Evolutionary conservation across 2,113 vertebrate species (phyloP).

Genomic region (Pungitius pungitius): DNA sequence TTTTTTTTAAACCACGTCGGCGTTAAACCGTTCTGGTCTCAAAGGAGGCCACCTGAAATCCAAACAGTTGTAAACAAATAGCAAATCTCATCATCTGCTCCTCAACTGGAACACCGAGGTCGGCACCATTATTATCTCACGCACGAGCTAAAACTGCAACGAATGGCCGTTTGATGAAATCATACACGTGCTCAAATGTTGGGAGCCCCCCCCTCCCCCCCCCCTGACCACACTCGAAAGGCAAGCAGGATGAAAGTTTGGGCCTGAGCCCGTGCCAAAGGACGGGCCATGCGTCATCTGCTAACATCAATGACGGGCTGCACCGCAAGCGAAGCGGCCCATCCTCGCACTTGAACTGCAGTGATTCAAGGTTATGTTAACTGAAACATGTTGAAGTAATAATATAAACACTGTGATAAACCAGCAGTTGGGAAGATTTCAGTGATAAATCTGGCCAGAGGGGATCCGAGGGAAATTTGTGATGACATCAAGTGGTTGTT

Average conservation of each 20-base stretch:
- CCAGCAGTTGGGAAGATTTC: conserved; percentile 79
- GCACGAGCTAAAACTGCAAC: conserved; percentile 57
- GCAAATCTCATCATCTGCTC: conserved; percentile 39
- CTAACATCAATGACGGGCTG: conserved; percentile 76
- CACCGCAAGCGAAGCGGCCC: conserved; percentile 80
- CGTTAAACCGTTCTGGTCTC: conserved; percentile 3
- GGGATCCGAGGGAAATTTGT: conserved; percentile 69
- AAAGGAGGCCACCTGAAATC: conserved; percentile 24
- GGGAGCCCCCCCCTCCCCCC: too few relatives aligned
- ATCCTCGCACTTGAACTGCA: conserved; percentile 79
- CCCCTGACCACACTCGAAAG: conserved; percentile 64
- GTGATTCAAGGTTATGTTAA: conserved; percentile 85
- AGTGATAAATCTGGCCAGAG: conserved; percentile 78
- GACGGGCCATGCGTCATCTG: conserved; percentile 77
- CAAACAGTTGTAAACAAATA: conserved; percentile 20
- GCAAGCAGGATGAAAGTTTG: conserved; percentile 70
- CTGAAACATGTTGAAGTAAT: conserved; percentile 83
- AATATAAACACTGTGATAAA: conserved; percentile 85
- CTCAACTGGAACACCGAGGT: conserved; percentile 26
- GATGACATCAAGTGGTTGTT: conserved; percentile 70
- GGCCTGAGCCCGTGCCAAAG: conserved; percentile 69
- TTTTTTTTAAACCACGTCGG: conserved; percentile 47
- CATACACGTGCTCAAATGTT: conserved; percentile 53
- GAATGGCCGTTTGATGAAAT: conserved; percentile 59
- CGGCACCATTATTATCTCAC: conserved; percentile 59